A percentile compares a stretch with the other conserved stretches of the same genome.
These are phyloP conservation scores for Tachina fera DNA, from an alignment of 2,888 invertebrate genomes.

Conservation along the genomic window DNA sequence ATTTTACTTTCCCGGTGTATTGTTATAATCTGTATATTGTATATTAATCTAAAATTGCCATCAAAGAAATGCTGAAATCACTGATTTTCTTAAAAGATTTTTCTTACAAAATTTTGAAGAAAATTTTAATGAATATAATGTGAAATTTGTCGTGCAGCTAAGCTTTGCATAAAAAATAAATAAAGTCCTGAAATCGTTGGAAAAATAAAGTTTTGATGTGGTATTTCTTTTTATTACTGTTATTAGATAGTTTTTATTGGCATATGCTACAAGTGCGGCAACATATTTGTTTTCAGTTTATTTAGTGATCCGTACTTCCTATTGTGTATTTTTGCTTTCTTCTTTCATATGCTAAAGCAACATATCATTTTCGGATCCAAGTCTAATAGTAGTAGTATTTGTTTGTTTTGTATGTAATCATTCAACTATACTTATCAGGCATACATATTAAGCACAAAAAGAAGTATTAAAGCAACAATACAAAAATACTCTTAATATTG, in stretches of 20 bases:
- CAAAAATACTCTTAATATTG: constrained; percentile 2
- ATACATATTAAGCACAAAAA: constrained; percentile 8
- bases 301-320: not conserved
- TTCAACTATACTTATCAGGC: constrained; percentile 18
- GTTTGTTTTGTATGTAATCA: constrained; percentile 2
- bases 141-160: too few species aligned
- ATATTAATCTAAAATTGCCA: too few species aligned
- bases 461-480: not conserved
- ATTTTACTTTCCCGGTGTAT: too few species aligned
- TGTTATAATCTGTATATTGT: too few species aligned
- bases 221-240: not conserved
- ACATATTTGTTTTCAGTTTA: not conserved
- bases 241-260: not conserved
- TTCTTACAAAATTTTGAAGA: too few species aligned
- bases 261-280: not conserved
- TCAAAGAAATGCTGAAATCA: too few species aligned
- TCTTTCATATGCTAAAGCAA: not conserved
- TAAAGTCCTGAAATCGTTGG: too few species aligned
- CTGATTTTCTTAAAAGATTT: too few species aligned
- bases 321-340: not conserved
- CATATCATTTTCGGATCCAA: not conserved
- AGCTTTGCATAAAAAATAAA: too few species aligned
- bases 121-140: too few species aligned
- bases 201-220: not conserved
- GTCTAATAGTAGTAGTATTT: constrained; percentile 5